Evolutionary conservation across 2,797 vertebrate species (phyloP), one percentile per base, ranked within the genome.

Genomic region (Limnodromus scolopaceus): DNA sequence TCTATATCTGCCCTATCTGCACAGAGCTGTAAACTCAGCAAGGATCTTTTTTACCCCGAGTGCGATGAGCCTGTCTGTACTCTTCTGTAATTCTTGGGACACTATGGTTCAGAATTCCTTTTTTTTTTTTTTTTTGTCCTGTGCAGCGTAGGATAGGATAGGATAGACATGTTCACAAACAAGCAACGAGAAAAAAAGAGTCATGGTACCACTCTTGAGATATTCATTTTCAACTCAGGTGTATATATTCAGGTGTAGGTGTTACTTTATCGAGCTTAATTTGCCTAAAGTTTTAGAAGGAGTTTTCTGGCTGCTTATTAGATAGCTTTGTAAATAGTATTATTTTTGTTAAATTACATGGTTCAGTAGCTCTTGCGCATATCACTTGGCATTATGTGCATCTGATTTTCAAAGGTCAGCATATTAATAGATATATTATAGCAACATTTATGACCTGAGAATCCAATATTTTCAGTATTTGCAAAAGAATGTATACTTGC

Each of bases 381-480:
- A 83, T 36, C 0, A 0, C 5, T 48, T 53, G 61, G 53, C 45
- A 53, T 75, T 68, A 68, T 1, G 4, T 17, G 17, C 45, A 43
- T 45, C 53, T 49, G 46, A 89, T 72, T 92, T 78, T 78, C 65
- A 66, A 84, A 92, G 48, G 32, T 64, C 76, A 90, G 76, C 39
- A 38, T 55, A 34, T 10, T 38, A 92, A 78, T 6, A 74, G 53
- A 64, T 24, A 55, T 1, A 15, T 78, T 71, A 34, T 49, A 81
- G 61, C 39, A 88, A 49, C 14, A 15, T 30, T 32, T 66, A 20
- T 34, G 18, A 43, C 1, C 11, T 27, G 7, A 87, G 27, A 85
- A 91, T 51, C 15, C 6, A 77, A 0, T 63, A 63, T 74, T 90
- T 93, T 74, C 58, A 65, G 10, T n/a, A 72, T 51, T 54, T 79